Conservation (phyloP, 2,888 invertebrate species). For the Heliconius hortense region DNA sequence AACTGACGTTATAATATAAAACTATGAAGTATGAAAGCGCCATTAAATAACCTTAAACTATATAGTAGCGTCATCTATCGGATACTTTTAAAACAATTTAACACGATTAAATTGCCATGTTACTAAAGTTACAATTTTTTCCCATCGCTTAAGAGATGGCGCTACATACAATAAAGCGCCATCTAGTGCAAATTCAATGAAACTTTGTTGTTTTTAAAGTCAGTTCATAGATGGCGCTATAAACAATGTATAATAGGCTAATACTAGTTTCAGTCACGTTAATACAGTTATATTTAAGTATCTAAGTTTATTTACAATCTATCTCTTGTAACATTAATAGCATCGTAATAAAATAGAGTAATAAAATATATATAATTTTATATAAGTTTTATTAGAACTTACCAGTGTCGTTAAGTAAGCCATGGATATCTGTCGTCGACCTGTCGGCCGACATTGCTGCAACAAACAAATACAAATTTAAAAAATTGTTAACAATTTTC, state of each 20-base stretch:
- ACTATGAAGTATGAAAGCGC: background rate
- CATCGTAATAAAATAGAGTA: slow-evolving; percentile 1
- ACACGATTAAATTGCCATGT: background rate
- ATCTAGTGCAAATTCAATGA: slow-evolving; percentile 25
- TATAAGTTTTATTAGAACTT: slow-evolving; percentile 47
- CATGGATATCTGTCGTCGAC: slow-evolving; percentile 84
- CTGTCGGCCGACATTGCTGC: slow-evolving; percentile 85
- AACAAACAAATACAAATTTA: slow-evolving; percentile 62
- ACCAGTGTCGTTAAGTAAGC: slow-evolving; percentile 85
- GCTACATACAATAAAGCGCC: slow-evolving; percentile 19
- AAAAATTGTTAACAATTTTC: background rate
- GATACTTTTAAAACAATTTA: background rate
- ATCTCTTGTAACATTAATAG: background rate
- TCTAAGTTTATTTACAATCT: background rate
- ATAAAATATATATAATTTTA: background rate
- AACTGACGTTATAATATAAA: background rate
- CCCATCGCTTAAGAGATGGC: background rate
- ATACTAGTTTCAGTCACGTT: background rate
- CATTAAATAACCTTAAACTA: background rate
- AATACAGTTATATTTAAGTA: background rate
- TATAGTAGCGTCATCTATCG: background rate
- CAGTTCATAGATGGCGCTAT: slow-evolving; percentile 38
- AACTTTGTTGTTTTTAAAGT: background rate
- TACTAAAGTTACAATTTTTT: too few relatives aligned
- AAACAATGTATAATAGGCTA: too few relatives aligned